Base-by-base conservation (phyloP, 2,797 vertebrate species). In the Melanotaenia maccullochi region DNA sequence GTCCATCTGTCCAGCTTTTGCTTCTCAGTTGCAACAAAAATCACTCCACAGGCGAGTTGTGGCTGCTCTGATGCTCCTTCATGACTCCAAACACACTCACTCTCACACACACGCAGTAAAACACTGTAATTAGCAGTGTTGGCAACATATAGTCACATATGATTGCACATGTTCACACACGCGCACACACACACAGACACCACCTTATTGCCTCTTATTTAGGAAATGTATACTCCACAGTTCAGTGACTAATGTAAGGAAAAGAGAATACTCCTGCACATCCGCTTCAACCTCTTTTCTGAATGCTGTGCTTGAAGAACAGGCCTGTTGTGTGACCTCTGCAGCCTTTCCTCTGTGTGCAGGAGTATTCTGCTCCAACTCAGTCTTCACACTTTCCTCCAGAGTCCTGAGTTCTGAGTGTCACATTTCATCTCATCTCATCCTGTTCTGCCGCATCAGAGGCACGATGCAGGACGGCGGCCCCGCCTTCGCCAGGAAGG, bases 381-480 rank as follows among this genome's bases (percentile, higher is more conserved):
- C 80, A 84, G 69, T 82, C 76, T 56, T 65, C 71, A 49, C 68
- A 40, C 30, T 8, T 52, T 8, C 61, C 76, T 64, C 75, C 67
- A 30, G 52, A 38, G 64, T 62, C 65, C 9, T 32, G 75, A 78
- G 62, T 70, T 56, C 60, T 47, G 1, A 30, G 36, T 0, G 74
- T 70, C 22, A 3, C 68, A 0, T 0, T 56, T 69, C 81, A 54
- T 69, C 85, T 98, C 96, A 98, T 95, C 95, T 95, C 90, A 96
- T 94, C 66, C 97, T 90, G 88, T 99, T 96, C 87, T 97, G 97
- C 52, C 97, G 94, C 97, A 99, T 98, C 79, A 98, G 94, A 6
- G 97, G 97, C 61, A 98, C 95, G n/a, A 99, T 97, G 93, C 96
- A 96, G 70, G 97, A 94, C 0, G 97, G 97, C 0, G 95, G 96